Base-by-base conservation (phyloP, 2,797 vertebrate genomes). In the Thunnus albacares region DNA sequence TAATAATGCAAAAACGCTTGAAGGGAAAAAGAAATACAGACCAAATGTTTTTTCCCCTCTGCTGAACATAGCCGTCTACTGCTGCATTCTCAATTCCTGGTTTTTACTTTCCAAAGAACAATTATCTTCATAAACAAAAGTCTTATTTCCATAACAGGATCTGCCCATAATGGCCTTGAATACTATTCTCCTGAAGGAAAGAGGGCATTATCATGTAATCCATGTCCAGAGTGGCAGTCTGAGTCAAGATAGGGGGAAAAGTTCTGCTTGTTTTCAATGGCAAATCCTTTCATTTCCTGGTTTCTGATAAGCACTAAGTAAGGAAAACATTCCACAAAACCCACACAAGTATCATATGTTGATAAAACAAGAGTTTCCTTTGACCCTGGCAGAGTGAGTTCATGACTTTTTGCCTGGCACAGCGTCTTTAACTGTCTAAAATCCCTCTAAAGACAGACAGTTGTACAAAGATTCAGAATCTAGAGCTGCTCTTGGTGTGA, bases 241-340 rank as follows among this genome's bases (percentile, higher is more conserved):
- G 60, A 82, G 80, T 86, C 70, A 65, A 85, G 84, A 86, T 55
- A 30, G 56, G 63, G 68, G 70, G 45, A 83, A 72, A 73, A 8
- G 47, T 86, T 87, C 79, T 80, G 87, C 87, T 91, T 94, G 90
- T 94, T 95, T 95, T 93, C 83, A 85, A 90, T 91, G 86, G 90
- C 84, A 93, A 51, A 94, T 94, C 91, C 93, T 95, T 95, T 95
- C 88, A 95, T 96, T 95, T 95, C 94, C 95, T 94, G 91, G 85
- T 93, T 94, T 95, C 89, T 90, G 94, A 90, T 93, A 92, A 94
- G 93, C 86, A 79, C 88, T 86, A 89, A 93, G 90, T 60, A 84
- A 93, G 91, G 73, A 81, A 94, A 94, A 93, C 93, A 94, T 94
- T 93, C 93, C 90, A 84, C 55, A 65, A 79, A 92, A 86, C 77